phyloP scores from a whole-genome alignment of 2,888 invertebrate genomes.

The Piscicola geometra region DNA sequence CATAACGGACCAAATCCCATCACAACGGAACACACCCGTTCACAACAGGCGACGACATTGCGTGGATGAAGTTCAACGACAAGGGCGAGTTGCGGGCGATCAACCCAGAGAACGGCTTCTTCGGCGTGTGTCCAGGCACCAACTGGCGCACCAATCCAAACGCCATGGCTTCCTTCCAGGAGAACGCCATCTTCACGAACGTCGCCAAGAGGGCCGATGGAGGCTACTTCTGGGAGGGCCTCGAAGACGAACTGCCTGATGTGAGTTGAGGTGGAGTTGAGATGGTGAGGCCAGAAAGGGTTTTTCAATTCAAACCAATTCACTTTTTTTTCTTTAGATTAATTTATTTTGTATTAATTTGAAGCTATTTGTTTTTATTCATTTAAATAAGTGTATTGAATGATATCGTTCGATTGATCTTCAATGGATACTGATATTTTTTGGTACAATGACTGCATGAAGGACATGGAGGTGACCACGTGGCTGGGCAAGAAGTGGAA shows the following conservation, averaged over 20 bases:
- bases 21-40: background rate
- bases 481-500: constrained; percentile 44
- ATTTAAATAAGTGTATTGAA: background rate
- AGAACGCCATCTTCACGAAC: constrained; percentile 47
- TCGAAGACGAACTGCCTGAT: constrained; percentile 44
- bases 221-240: constrained; percentile 46
- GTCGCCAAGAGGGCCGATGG: constrained; percentile 46
- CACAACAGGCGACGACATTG: constrained; percentile 46
- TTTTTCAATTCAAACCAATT: too few species aligned
- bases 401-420: too few species aligned
- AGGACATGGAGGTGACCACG: constrained; percentile 39
- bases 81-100: constrained; percentile 46
- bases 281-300: background rate
- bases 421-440: too few species aligned
- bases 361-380: background rate
- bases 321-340: too few species aligned
- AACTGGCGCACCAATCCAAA: constrained; percentile 45
- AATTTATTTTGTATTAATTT: too few species aligned
- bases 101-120: constrained; percentile 47
- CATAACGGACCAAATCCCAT: too few species aligned
- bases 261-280: background rate
- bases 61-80: constrained; percentile 47
- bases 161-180: constrained; percentile 44
- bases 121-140: constrained; percentile 46
- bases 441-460: constrained; percentile 2